phyloP scores from a whole-genome alignment of 2,113 vertebrate genomes.

The Zapus hudsonius region DNA sequence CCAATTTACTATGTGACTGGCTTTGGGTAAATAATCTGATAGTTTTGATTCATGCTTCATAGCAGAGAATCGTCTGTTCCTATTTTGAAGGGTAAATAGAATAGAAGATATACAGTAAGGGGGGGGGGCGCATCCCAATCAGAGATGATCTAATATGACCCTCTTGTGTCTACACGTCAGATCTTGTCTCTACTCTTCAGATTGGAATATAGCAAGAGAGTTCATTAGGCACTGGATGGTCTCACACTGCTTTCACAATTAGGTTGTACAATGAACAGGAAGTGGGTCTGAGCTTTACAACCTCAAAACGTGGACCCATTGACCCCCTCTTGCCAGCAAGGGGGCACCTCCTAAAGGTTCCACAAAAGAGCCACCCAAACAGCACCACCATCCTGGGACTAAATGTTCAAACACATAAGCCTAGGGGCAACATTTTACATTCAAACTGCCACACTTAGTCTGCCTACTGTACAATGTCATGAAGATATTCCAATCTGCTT shows the following conservation, averaged over 20 bases:
- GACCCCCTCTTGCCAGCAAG: no score
- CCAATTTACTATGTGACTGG: background rate
- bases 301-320: no score
- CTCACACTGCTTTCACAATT: no score
- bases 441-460: background rate
- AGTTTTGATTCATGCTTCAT: conserved; percentile 13
- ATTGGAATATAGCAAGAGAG: background rate
- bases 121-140: background rate
- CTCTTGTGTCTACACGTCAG: background rate
- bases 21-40: background rate
- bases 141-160: background rate
- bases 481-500: background rate
- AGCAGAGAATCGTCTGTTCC: background rate
- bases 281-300: no score
- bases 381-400: no score
- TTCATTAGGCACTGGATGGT: background rate
- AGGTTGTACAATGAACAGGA: no score
- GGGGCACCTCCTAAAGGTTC: no score
- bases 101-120: background rate
- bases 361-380: no score
- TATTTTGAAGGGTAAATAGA: background rate
- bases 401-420: no score
- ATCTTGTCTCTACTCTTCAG: no score
- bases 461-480: background rate
- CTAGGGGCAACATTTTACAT: no score